Base-by-base conservation (phyloP, 2,888 invertebrate genomes). In the Fragum whitleyi region DNA sequence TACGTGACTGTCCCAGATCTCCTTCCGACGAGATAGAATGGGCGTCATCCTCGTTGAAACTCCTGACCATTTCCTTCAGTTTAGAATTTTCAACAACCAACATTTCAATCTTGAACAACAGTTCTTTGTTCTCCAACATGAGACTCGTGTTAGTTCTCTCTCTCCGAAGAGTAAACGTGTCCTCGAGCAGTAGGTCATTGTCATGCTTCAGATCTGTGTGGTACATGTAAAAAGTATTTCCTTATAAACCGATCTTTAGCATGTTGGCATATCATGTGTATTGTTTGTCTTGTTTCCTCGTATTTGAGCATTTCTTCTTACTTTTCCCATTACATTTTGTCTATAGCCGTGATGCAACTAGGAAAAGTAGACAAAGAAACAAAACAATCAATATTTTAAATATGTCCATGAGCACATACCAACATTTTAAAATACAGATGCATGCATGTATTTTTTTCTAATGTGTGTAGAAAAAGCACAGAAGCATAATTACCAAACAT, bases 11-110 rank as follows among this genome's bases (percentile, higher is more conserved):
- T 19, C 80, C 80, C 9, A 77, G 59, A 42, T 83, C 83, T 28
- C 80, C 80, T 23, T 80, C 83, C 14, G 57, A 53, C 39, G 39
- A 57, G n/a, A 53, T n/a, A 5, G 65, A n/a, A 7, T 59, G 53
- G 5, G 70, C 21, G 21, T 75, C 75, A 19, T 57, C 61, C 26
- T 78, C 78, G n/a, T 55, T 39, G 28, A 55, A 39, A 14, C 75
- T 68, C n/a, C 90, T 78, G 28, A 91, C 78, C 82, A 90, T 86
- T 59, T 89, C 89, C 70, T 88, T 90, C 19, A 89, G 80, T 51
- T 78, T 84, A 5, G 75, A 62, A 71, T 89, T 88, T 77, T 90
- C 90, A 14, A 87, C 86, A 9, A 82, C 55, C 9, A 90, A 67
- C 29, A 89, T 79, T 68, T 89, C 90, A n/a, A 87, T 81, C 61